A percentile compares a stretch with the other conserved stretches of the same genome.
These are phyloP conservation scores for Hipparchia sbordonii DNA, from an alignment of 2,888 invertebrate species.

Conservation along the genomic window DNA sequence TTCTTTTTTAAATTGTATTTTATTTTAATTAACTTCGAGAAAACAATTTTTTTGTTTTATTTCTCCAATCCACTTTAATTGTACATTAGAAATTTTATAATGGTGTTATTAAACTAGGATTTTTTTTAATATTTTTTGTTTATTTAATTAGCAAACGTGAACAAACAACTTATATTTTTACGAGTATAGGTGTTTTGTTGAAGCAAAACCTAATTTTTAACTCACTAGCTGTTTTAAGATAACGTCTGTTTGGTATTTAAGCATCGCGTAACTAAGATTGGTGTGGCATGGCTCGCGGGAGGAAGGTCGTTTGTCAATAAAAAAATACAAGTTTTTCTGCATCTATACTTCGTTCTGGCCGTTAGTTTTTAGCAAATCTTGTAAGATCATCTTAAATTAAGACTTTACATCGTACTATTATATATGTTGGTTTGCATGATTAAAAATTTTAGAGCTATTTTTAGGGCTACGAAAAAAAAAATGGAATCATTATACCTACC, in stretches of 20 bases:
- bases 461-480: too few relatives aligned
- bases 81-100: background rate
- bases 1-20: too few relatives aligned
- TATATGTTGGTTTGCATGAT: too few relatives aligned
- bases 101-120: background rate
- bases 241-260: background rate
- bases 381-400: background rate
- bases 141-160: background rate
- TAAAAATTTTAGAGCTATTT: too few relatives aligned
- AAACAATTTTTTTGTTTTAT: background rate
- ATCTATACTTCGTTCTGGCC: background rate
- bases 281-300: background rate
- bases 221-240: background rate
- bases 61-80: background rate
- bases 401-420: background rate
- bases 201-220: background rate
- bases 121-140: background rate
- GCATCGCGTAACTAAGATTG: background rate
- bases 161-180: too few relatives aligned
- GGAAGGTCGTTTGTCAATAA: slow-evolving; percentile 2
- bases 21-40: too few relatives aligned
- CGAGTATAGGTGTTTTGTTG: too few relatives aligned
- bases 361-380: background rate
- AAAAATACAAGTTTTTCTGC: background rate
- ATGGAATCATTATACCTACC: too few relatives aligned